These are phyloP conservation scores for Potamilus streckersoni DNA, from an alignment of 1,140 invertebrate species.

Conservation along the genomic window DNA sequence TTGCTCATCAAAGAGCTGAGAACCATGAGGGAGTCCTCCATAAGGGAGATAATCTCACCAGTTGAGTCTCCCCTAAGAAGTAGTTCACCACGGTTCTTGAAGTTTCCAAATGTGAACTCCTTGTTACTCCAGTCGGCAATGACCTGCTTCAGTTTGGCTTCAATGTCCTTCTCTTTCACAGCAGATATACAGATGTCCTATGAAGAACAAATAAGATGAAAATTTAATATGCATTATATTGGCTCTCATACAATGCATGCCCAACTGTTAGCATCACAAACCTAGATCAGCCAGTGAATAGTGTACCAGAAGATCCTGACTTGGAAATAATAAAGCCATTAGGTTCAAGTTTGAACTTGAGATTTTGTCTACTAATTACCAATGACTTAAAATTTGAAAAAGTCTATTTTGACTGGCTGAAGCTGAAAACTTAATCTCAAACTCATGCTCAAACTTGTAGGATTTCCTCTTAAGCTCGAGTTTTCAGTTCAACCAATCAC, in stretches of 20 bases:
- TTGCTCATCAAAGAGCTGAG: slow-evolving; percentile 93
- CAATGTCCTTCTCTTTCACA: slow-evolving; percentile 98
- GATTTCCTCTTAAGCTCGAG: too few relatives aligned
- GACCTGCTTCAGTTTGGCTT: slow-evolving; percentile 93
- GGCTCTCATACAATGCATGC: neutral
- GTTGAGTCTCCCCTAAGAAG: slow-evolving; percentile 93
- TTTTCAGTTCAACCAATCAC: too few relatives aligned
- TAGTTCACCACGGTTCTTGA: slow-evolving; percentile 95
- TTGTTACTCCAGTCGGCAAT: slow-evolving; percentile 96
- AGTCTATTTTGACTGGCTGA: too few relatives aligned
- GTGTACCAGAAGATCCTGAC: too few relatives aligned
- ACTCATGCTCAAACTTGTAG: too few relatives aligned
- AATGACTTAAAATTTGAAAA: too few relatives aligned
- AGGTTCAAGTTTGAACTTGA: too few relatives aligned
- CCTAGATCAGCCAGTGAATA: too few relatives aligned
- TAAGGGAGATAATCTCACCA: slow-evolving; percentile 91
- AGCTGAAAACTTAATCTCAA: too few relatives aligned
- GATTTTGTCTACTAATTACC: too few relatives aligned
- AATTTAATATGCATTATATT: neutral
- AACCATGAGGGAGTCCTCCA: slow-evolving; percentile 97
- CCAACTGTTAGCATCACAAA: too few relatives aligned
- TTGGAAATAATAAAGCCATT: too few relatives aligned
- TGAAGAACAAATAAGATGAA: neutral
- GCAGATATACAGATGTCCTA: slow-evolving; percentile 97
- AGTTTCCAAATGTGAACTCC: slow-evolving; percentile 93